A percentile compares a stretch with the other conserved stretches of the same genome.
phyloP scores from a whole-genome alignment of 2,113 vertebrate genomes.

The Psittacula cyanocephala region DNA sequence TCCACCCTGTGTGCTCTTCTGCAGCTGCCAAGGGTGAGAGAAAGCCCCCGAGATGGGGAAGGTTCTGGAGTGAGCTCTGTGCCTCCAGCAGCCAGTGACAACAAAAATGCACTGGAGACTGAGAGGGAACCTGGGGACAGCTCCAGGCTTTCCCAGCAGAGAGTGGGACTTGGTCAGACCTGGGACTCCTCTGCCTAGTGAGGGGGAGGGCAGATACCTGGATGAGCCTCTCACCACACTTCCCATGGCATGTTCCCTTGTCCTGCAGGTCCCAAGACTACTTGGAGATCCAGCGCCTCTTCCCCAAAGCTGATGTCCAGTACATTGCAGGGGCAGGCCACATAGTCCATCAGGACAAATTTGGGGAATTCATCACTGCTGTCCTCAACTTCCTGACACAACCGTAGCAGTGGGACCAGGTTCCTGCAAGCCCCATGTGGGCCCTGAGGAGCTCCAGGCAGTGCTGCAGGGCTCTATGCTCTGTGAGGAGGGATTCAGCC shows the following conservation, averaged over 20 bases:
- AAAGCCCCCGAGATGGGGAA: accelerated
- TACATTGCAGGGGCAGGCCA: constrained; percentile 87
- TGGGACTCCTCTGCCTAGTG: background rate
- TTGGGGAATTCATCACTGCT: constrained; percentile 86
- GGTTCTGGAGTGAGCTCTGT: background rate
- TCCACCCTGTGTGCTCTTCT: background rate
- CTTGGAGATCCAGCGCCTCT: constrained; percentile 87
- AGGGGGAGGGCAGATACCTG: background rate
- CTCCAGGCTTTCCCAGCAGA: background rate
- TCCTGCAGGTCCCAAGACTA: constrained; percentile 81
- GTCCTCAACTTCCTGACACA: constrained; percentile 81
- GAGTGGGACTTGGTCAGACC: background rate
- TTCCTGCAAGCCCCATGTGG: background rate
- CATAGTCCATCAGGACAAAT: constrained; percentile 91
- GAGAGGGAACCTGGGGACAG: background rate
- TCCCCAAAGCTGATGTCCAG: constrained; percentile 84
- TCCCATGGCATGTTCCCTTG: background rate
- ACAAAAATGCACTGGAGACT: accelerated
- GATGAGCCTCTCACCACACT: background rate
- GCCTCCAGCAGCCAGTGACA: background rate
- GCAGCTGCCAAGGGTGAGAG: background rate
- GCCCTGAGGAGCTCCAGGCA: background rate
- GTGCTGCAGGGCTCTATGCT: accelerated
- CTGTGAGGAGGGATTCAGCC: background rate
- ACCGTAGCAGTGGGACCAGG: background rate